Evolutionary conservation across 2,113 vertebrate species (phyloP).

Genomic region (Pampusana beccarii): DNA sequence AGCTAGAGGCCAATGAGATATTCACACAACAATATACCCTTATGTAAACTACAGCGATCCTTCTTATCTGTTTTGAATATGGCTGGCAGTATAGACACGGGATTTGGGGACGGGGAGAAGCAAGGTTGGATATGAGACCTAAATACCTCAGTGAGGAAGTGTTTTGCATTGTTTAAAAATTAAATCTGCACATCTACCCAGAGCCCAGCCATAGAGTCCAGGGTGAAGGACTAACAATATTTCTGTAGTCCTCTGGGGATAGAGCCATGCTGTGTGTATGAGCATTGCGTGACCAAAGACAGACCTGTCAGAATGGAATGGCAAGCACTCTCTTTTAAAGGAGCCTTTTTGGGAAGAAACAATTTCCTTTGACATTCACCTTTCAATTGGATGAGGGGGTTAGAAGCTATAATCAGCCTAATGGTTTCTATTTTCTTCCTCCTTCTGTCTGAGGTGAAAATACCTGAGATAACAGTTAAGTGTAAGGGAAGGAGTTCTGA

Average conservation of each 20-base stretch:
- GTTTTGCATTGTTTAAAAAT: neutral
- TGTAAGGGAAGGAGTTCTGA: neutral
- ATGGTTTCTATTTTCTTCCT: neutral
- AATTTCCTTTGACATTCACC: neutral
- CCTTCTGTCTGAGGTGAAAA: neutral
- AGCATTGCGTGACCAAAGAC: neutral
- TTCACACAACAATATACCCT: neutral
- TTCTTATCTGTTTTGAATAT: neutral
- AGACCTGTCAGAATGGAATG: neutral
- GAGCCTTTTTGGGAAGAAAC: neutral
- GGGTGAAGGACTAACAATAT: neutral
- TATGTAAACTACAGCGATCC: neutral
- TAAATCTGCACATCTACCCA: neutral
- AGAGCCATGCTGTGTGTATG: rapidly evolving
- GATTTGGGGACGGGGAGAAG: neutral
- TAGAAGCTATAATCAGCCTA: neutral
- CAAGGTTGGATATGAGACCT: neutral
- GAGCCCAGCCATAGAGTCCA: neutral
- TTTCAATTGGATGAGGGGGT: neutral
- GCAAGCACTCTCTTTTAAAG: neutral
- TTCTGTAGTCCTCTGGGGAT: neutral
- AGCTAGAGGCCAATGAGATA: neutral
- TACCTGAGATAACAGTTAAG: neutral
- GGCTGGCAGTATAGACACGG: neutral
- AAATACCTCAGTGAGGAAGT: neutral